Percentiles rank a stretch among this genome's conserved stretches.
These are phyloP conservation scores for Leucosticte australis DNA, from an alignment of 2,113 vertebrate species.

Conservation along the genomic window DNA sequence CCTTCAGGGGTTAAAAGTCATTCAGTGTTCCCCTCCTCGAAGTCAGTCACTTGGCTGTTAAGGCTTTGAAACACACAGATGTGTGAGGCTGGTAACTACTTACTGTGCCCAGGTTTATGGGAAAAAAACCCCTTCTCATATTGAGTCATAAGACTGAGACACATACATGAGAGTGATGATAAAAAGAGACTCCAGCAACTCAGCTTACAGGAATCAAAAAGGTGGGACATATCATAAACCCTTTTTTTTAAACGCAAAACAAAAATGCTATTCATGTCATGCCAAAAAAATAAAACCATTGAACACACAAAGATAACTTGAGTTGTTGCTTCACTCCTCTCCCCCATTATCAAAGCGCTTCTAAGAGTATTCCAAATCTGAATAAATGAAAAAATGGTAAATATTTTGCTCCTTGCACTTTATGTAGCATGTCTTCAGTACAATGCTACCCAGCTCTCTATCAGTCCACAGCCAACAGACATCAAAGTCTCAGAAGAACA, in stretches of 20 bases:
- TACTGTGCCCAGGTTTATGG: not conserved
- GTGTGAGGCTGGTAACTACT: not conserved
- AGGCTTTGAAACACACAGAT: not conserved
- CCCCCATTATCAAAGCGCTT: not conserved
- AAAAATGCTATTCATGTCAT: not conserved
- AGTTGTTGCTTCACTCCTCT: not conserved
- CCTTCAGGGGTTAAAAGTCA: not conserved
- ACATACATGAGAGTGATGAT: not conserved
- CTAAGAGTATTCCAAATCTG: not conserved
- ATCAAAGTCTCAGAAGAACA: not conserved
- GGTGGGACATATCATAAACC: not conserved
- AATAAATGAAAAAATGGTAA: not conserved
- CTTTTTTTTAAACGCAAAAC: fast-evolving
- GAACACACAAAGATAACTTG: not conserved
- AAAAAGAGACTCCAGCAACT: not conserved
- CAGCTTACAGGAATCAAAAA: not conserved
- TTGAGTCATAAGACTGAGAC: not conserved
- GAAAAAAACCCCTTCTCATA: not conserved
- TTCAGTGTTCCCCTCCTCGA: not conserved
- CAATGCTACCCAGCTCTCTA: not conserved
- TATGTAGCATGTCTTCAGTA: not conserved
- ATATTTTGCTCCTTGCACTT: not conserved
- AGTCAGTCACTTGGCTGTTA: not conserved
- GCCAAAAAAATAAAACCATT: not conserved
- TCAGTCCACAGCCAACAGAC: not conserved